Conservation (phyloP, 2,888 invertebrate genomes). For the Thereva unica region DNA sequence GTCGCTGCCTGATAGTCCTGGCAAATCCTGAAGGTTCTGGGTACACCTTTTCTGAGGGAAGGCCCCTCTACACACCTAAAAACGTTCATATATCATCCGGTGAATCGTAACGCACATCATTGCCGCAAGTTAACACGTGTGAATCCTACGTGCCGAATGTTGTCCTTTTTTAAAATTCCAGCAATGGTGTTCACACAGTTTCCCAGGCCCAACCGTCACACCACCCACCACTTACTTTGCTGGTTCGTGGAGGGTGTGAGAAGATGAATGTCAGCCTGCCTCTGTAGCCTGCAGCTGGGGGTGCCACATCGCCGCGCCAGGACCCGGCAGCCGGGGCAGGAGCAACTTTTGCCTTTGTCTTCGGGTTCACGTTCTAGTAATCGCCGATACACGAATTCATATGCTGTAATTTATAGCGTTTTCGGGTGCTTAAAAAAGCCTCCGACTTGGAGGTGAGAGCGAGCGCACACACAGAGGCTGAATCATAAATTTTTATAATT, state of each 20-base stretch:
- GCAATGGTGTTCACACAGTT: too few relatives aligned
- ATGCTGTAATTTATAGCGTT: slow-evolving; percentile 29
- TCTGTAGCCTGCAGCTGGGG: too few relatives aligned
- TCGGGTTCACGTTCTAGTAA: slow-evolving; percentile 25
- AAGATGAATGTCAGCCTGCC: too few relatives aligned
- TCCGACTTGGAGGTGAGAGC: background rate
- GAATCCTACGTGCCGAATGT: background rate
- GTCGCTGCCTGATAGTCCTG: too few relatives aligned
- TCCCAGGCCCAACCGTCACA: too few relatives aligned
- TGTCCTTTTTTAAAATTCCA: too few relatives aligned
- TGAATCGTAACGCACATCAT: background rate
- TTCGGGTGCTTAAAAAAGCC: slow-evolving; percentile 26
- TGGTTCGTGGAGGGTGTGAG: too few relatives aligned
- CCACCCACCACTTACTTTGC: too few relatives aligned
- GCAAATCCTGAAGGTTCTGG: too few relatives aligned
- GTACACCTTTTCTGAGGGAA: too few relatives aligned
- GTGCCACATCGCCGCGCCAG: too few relatives aligned
- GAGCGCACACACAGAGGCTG: slow-evolving; percentile 4
- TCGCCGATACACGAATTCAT: slow-evolving; percentile 33
- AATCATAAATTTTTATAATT: slow-evolving; percentile 35
- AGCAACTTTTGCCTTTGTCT: slow-evolving; percentile 21
- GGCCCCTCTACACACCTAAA: background rate
- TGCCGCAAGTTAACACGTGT: slow-evolving; percentile 9
- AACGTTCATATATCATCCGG: background rate
- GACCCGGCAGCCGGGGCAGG: slow-evolving; percentile 7